Evolutionary conservation across 2,797 vertebrate species (phyloP).

Genomic region (Clamator glandarius): DNA sequence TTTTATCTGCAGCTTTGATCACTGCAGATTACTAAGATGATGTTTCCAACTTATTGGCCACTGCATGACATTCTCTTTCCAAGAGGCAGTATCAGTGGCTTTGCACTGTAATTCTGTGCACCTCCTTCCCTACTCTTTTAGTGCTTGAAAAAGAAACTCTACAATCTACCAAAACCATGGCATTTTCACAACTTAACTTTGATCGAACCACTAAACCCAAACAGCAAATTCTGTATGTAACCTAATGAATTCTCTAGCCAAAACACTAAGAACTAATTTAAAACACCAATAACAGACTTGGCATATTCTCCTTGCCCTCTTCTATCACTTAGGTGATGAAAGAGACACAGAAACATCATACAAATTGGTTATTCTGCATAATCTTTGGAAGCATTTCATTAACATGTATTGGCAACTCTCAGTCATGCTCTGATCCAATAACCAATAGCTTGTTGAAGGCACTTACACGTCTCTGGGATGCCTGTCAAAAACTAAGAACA

Average conservation of each 20-base stretch:
- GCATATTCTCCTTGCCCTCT: background rate
- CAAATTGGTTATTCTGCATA: background rate
- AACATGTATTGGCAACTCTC: background rate
- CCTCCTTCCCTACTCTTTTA: background rate
- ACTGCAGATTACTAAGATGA: background rate
- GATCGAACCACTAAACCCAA: background rate
- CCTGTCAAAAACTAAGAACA: background rate
- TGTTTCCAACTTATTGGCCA: background rate
- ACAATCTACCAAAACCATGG: rapidly evolving
- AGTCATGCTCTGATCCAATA: rapidly evolving
- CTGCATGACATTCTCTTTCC: background rate
- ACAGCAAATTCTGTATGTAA: rapidly evolving
- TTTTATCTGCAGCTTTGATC: background rate
- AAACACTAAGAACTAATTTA: background rate
- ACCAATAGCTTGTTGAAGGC: background rate
- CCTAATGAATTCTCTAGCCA: background rate
- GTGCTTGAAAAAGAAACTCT: background rate
- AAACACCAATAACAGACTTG: background rate
- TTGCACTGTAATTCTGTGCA: background rate
- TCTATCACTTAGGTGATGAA: background rate
- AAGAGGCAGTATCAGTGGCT: background rate
- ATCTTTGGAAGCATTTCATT: background rate
- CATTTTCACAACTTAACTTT: background rate
- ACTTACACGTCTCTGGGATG: background rate
- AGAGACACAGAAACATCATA: rapidly evolving